These are phyloP conservation scores for Perdita meconis DNA, from an alignment of 2,888 invertebrate genomes.

Conservation along the genomic window DNA sequence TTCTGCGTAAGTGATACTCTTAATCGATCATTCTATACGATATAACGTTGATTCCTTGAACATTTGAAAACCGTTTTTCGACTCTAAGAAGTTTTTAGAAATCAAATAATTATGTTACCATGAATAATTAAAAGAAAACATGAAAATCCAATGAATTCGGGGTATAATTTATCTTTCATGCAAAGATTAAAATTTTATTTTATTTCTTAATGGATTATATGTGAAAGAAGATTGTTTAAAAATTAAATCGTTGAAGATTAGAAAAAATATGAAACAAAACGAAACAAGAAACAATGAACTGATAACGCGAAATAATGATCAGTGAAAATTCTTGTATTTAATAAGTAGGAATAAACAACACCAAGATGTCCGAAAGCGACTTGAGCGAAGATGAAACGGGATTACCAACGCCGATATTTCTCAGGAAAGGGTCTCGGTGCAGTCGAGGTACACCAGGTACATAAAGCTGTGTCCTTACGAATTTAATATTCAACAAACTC, in stretches of 20 bases:
- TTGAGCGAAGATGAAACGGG: slow-evolving; percentile 75
- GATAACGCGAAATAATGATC: neutral
- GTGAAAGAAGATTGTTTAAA: too few species aligned
- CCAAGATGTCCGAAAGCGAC: slow-evolving; percentile 67
- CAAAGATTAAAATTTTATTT: too few species aligned
- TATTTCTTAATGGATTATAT: too few species aligned
- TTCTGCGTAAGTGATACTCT: neutral
- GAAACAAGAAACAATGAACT: neutral
- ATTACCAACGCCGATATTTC: slow-evolving; percentile 67
- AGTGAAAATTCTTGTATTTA: neutral
- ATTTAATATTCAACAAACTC: too few species aligned
- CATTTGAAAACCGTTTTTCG: neutral
- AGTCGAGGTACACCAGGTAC: slow-evolving; percentile 71
- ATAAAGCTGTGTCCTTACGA: neutral
- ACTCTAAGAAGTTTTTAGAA: too few species aligned
- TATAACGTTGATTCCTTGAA: neutral
- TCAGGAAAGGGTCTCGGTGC: slow-evolving; percentile 68
- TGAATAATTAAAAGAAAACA: too few species aligned
- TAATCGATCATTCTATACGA: neutral
- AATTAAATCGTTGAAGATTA: too few species aligned
- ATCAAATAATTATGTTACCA: too few species aligned
- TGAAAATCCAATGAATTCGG: too few species aligned
- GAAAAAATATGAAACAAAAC: too few species aligned
- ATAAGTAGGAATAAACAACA: neutral
- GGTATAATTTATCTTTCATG: too few species aligned